These are phyloP conservation scores for Acanthosepion esculentum DNA, from an alignment of 2,888 invertebrate species.

Conservation along the genomic window DNA sequence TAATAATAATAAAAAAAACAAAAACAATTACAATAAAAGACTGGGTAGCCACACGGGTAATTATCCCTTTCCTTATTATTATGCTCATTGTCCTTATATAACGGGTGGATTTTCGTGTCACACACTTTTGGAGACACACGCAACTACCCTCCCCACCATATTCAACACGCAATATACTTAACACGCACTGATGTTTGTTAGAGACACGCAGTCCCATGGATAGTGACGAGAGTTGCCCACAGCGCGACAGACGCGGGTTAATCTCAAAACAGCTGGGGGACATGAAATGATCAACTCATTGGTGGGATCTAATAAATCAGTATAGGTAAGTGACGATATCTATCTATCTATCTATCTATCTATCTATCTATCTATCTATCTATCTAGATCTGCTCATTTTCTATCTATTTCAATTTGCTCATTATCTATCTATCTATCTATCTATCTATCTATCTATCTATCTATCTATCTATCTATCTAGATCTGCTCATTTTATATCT, in stretches of 20 bases:
- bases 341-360: neutral
- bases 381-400: neutral
- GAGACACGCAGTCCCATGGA: neutral
- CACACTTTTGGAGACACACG: neutral
- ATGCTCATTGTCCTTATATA: neutral
- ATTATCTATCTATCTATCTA: constrained; percentile 25
- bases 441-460: neutral
- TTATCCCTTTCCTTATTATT: neutral
- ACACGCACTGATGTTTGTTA: neutral
- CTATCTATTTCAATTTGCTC: too few relatives aligned
- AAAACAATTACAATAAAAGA: neutral
- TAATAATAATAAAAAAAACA: neutral
- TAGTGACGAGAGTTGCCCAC: neutral
- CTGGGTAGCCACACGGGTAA: neutral
- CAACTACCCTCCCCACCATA: neutral
- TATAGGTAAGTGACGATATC: neutral
- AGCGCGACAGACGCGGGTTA: neutral
- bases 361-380: constrained; percentile 8
- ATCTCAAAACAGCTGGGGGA: neutral
- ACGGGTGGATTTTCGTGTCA: neutral
- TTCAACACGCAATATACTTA: neutral
- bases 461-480: constrained; percentile 15
- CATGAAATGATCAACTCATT: neutral
- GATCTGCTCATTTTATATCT: neutral
- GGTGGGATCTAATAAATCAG: neutral